Conservation (phyloP, 2,113 vertebrate species). For the Ursus arctos region DNA sequence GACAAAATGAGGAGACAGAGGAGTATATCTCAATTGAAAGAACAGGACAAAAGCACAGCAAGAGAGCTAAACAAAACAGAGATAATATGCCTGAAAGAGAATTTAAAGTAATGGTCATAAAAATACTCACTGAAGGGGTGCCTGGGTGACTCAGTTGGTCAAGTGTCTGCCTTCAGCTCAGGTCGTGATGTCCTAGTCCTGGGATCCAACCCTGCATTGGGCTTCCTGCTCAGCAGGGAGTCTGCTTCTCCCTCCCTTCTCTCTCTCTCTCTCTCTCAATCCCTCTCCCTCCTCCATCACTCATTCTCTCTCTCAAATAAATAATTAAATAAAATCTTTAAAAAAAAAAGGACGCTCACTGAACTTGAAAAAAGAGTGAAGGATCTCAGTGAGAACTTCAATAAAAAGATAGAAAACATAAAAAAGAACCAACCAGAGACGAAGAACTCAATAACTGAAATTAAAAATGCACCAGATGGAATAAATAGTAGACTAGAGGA, state of each 20-base stretch:
- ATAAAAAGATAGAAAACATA: neutral
- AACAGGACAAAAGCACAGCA: neutral
- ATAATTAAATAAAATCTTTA: too few relatives aligned
- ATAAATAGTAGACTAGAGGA: neutral
- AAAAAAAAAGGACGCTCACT: neutral
- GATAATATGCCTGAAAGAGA: neutral
- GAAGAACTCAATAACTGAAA: neutral
- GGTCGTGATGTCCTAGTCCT: too few relatives aligned
- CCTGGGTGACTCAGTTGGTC: too few relatives aligned
- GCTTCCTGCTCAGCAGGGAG: too few relatives aligned
- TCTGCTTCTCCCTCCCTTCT: too few relatives aligned
- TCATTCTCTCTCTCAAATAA: too few relatives aligned
- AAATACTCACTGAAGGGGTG: neutral
- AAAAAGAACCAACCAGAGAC: neutral
- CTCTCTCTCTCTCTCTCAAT: too few relatives aligned
- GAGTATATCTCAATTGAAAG: neutral
- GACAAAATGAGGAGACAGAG: neutral
- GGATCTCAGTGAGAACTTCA: neutral
- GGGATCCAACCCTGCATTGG: too few relatives aligned
- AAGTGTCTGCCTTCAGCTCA: too few relatives aligned
- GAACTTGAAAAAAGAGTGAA: neutral
- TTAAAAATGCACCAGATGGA: neutral
- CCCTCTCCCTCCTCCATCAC: too few relatives aligned
- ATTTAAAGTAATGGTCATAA: neutral
- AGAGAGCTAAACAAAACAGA: neutral